Evolutionary conservation across 2,113 vertebrate genomes (phyloP), one percentile per base, ranked within the genome.

Genomic region (Paraplagusia blochii): DNA sequence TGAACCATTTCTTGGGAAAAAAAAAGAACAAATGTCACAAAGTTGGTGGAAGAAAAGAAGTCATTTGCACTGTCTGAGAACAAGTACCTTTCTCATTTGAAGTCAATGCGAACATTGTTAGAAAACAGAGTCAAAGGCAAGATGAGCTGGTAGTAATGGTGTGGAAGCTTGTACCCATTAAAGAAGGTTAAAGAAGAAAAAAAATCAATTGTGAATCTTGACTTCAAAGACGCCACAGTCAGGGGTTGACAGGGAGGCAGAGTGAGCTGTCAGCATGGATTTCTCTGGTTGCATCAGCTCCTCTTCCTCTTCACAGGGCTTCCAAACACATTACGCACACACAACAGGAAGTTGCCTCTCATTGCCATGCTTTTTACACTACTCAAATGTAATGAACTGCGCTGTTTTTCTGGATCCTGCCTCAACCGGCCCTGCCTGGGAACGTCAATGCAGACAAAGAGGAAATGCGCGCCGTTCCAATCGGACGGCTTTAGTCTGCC

Each of bases 191-290:
- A 77, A 79, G 74, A 80, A 83, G 79, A 74, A 77, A 77, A 74
- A 79, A 82, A 87, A 88, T 87, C 74, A 74, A 84, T 81, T 67
- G 59, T 63, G 56, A 71, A 78, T 65, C 42, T 54, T 53, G 40
- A 74, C 64, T 79, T 85, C 63, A 81, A 79, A 86, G 65, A 74
- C 61, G 47, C 54, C 65, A 61, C 73, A 63, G 53, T 73, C 55
- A 53, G 51, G 13, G 61, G 59, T 48, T 64, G 55, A 76, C 57
- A 46, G 65, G 8, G 47, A 66, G 33, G 38, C 44, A 53, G 46
- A 61, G 55, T 49, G 59, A 79, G 64, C 22, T 38, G 55, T 17
- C 60, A 62, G 52, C 45, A 51, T 56, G 69, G 53, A 62, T 59
- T 69, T 68, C 60, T 68, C 35, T 66, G 52, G 42, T 60, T 44